Conservation (phyloP, 2,797 vertebrate genomes). For the Delichon dasypus region DNA sequence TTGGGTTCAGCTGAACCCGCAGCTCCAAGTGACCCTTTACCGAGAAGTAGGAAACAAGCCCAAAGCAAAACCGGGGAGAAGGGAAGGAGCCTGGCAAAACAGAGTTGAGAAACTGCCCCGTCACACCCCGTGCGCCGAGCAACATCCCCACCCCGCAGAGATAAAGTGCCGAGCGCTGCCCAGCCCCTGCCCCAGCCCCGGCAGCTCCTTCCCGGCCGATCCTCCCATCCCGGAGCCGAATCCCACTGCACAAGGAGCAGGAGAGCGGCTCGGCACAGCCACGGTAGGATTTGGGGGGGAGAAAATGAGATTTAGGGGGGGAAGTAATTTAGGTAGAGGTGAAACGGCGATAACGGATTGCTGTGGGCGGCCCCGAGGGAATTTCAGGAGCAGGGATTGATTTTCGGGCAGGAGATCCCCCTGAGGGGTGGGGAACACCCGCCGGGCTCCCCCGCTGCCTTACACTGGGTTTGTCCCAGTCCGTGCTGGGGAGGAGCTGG, state of each 20-base stretch:
- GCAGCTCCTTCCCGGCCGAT: neutral
- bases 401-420: fast-evolving
- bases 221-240: neutral
- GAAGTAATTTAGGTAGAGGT: fast-evolving
- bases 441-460: neutral
- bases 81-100: neutral
- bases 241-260: fast-evolving
- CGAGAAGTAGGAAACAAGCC: neutral
- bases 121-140: constrained; percentile 13
- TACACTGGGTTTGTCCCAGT: neutral
- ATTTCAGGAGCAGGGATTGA: neutral
- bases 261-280: neutral
- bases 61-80: neutral
- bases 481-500: neutral
- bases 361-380: neutral
- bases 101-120: constrained; percentile 17
- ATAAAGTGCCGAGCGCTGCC: constrained; percentile 33
- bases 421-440: neutral
- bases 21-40: neutral
- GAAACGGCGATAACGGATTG: fast-evolving
- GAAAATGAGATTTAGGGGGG: fast-evolving
- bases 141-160: constrained; percentile 35
- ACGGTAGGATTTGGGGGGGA: neutral
- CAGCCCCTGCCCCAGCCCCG: neutral
- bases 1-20: neutral